These are phyloP conservation scores for Ceyx margarethae DNA, from an alignment of 2,113 vertebrate genomes.

Conservation along the genomic window DNA sequence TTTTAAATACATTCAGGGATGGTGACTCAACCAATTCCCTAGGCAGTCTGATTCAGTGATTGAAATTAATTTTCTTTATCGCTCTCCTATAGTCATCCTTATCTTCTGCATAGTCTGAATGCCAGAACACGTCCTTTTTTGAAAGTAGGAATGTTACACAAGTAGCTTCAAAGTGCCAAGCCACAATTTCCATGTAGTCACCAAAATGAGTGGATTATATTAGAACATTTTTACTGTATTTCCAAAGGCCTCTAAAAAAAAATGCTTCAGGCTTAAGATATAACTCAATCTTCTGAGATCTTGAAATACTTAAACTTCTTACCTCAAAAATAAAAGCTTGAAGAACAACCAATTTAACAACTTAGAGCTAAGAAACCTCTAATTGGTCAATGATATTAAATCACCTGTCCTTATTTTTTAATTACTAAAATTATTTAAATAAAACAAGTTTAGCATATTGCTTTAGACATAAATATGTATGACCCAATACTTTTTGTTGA, in stretches of 20 bases:
- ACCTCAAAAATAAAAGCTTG: neutral
- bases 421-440: neutral
- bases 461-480: neutral
- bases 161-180: neutral
- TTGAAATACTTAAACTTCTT: neutral
- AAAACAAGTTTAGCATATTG: neutral
- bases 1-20: neutral
- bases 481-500: neutral
- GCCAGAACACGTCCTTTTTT: neutral
- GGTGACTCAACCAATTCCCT: neutral
- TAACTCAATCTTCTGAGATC: neutral
- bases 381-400: neutral
- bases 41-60: neutral
- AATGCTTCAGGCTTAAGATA: neutral
- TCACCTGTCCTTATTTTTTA: neutral
- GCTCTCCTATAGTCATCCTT: neutral
- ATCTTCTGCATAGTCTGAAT: neutral
- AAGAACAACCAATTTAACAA: neutral
- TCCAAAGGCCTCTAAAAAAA: neutral
- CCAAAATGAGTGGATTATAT: neutral
- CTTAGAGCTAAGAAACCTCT: neutral
- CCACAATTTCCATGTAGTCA: neutral
- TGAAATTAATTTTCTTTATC: neutral
- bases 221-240: neutral
- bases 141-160: neutral